phyloP scores from a whole-genome alignment of 2,797 vertebrate species.

The Perodicticus potto region DNA sequence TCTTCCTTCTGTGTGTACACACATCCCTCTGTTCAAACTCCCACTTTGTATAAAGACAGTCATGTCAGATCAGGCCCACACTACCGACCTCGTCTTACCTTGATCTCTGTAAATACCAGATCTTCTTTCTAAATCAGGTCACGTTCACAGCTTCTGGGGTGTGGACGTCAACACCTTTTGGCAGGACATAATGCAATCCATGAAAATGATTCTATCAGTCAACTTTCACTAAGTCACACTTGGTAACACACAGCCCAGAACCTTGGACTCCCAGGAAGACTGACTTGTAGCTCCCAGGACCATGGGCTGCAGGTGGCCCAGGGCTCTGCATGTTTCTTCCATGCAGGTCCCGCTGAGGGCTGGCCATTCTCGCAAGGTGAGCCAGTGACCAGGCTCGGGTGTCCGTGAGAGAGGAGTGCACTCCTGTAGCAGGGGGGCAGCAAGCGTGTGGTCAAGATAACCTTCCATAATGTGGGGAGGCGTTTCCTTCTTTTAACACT shows the following conservation, averaged over 20 bases:
- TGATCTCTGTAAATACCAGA: background rate
- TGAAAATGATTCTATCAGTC: background rate
- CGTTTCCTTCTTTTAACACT: background rate
- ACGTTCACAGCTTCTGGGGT: background rate
- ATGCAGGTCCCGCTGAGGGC: background rate
- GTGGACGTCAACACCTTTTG: background rate
- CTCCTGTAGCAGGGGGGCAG: background rate
- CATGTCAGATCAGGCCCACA: background rate
- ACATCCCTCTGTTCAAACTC: no score
- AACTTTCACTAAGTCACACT: background rate
- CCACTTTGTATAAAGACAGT: background rate
- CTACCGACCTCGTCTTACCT: background rate
- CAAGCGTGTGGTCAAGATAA: background rate
- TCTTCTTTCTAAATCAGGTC: background rate
- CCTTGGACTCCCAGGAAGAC: background rate
- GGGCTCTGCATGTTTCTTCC: background rate
- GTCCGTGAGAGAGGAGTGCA: background rate
- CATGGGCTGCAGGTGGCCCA: background rate
- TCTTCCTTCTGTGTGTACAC: background rate
- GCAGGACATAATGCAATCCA: background rate
- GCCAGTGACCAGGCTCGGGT: no score
- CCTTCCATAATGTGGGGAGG: background rate
- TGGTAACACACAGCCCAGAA: background rate
- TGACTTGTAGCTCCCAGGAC: background rate
- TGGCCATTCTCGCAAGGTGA: background rate